Base-by-base conservation (phyloP, 2,113 vertebrate species). In the Muscicapa adusta region DNA sequence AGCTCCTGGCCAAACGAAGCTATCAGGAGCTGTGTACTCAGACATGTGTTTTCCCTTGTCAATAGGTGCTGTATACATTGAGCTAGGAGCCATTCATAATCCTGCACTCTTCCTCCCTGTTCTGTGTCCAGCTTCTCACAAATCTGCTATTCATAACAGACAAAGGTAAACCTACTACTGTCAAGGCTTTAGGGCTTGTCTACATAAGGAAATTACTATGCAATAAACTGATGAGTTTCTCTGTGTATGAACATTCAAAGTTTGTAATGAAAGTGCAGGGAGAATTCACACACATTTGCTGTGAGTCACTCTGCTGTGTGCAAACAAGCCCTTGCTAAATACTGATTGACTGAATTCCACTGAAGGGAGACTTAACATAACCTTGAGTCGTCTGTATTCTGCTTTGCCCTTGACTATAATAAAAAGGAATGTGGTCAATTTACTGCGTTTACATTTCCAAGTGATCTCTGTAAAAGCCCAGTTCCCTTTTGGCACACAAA, bases 21-120 rank as follows among this genome's bases (percentile, higher is more conserved):
- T 92, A 38, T 50, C 45, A 86, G 81, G 65, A 71, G 72, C 72
- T 14, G 25, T 68, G n/a, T 51, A 43, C 78, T 88, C 75, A 86
- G 82, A 86, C 72, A 51, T 38, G 6, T 73, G 87, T 88, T 85
- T 90, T 96, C 85, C 65, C 82, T 81, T 92, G 85, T 91, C 71
- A 34, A 1, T 45, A 91, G 82, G 43, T 63, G 63, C 68, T 88
- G 53, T 80, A 24, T 61, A 86, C 92, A 61, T 50, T 15, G 79
- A 94, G 88, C 88, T 90, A 33, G 88, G 63, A 94, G 90, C 88
- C 84, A 51, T 94, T 96, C 61, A 60, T 93, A 95, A 78, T 75
- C 72, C 79, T 65, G 14, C 2, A 2, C 48, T 62, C 62, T 45
- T 84, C 65, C 28, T 85, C 47, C n/a, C 23, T 75, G 0, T 72